Conservation (phyloP, 2,113 vertebrate species). For the Silurus asotus region DNA sequence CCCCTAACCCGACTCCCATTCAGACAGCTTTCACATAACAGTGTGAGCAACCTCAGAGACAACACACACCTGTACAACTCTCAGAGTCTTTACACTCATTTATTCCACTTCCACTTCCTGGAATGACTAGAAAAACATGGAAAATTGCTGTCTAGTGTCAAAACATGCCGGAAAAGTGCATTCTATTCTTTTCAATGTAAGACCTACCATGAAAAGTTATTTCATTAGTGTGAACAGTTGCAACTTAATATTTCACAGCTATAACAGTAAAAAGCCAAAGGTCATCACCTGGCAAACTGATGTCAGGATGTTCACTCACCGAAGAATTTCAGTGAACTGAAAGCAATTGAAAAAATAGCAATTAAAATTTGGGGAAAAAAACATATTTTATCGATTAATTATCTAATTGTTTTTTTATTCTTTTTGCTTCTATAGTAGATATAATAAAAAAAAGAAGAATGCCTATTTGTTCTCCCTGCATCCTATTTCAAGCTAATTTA, state of each 20-base stretch:
- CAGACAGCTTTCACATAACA: conserved; percentile 36
- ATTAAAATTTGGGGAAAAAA: background rate
- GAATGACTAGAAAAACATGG: conserved; percentile 1
- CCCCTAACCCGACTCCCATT: conserved; percentile 42
- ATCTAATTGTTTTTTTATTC: no score
- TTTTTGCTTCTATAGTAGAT: no score
- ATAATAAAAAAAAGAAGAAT: background rate
- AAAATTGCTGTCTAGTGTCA: conserved; percentile 37
- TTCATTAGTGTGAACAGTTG: conserved; percentile 6
- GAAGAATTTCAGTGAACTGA: background rate
- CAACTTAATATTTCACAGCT: background rate
- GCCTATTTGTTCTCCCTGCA: background rate
- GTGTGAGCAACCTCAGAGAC: conserved; percentile 38
- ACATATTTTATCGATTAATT: background rate
- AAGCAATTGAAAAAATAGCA: background rate
- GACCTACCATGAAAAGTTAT: background rate
- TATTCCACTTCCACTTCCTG: conserved; percentile 27
- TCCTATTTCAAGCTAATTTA: background rate
- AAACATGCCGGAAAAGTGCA: conserved; percentile 32
- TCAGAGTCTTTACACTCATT: conserved; percentile 18
- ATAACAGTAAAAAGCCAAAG: background rate
- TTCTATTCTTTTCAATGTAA: conserved; percentile 2
- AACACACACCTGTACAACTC: conserved; percentile 27
- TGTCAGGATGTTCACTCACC: background rate
- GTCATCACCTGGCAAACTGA: background rate